Conservation (phyloP, 2,888 invertebrate genomes). For the Apoda limacodes region DNA sequence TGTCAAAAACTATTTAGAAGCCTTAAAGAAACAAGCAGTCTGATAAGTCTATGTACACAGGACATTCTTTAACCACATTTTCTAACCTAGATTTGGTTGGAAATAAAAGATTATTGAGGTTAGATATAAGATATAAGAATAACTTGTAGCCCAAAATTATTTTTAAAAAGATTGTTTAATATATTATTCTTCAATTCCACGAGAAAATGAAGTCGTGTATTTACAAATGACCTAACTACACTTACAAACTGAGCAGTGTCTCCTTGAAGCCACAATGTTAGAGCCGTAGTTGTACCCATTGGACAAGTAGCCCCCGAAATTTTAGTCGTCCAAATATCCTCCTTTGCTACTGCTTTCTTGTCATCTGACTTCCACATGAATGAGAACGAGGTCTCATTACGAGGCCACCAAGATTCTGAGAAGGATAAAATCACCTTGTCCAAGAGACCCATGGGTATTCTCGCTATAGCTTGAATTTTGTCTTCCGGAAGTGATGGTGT, state of each 20-base stretch:
- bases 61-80: too few relatives aligned
- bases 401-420: conserved; percentile 73
- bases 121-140: too few relatives aligned
- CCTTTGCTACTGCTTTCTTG: conserved; percentile 15
- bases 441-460: conserved; percentile 73
- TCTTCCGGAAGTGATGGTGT: conserved; percentile 62
- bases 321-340: conserved; percentile 29
- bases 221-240: too few relatives aligned
- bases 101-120: too few relatives aligned
- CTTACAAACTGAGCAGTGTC: conserved; percentile 33
- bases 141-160: too few relatives aligned
- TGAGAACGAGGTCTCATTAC: conserved; percentile 26
- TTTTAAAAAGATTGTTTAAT: too few relatives aligned
- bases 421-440: conserved; percentile 78
- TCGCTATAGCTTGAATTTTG: conserved; percentile 69
- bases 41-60: too few relatives aligned
- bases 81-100: too few relatives aligned
- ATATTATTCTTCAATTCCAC: too few relatives aligned
- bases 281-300: conserved; percentile 23
- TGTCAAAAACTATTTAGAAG: too few relatives aligned
- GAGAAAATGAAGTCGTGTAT: too few relatives aligned
- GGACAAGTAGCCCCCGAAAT: conserved; percentile 25
- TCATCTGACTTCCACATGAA: conserved; percentile 34
- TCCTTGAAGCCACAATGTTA: conserved; percentile 36
- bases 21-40: too few relatives aligned